Evolutionary conservation across 2,797 vertebrate species (phyloP), one percentile per base, ranked within the genome.

Genomic region (Anomalospiza imberbis): DNA sequence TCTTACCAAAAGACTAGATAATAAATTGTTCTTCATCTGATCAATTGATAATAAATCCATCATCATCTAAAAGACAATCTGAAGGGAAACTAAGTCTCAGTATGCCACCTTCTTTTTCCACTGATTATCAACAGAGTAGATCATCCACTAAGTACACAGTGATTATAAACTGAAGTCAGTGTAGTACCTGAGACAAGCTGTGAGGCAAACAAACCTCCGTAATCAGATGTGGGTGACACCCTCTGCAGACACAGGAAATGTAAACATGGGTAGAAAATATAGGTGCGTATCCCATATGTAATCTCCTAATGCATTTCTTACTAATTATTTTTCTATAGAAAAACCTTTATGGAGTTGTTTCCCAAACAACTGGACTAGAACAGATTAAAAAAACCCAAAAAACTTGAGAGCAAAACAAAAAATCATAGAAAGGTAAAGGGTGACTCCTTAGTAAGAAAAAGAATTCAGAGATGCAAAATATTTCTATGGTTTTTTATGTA

Each of bases 401-500:
- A 4, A 6, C 26, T 60, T 45, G 7, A 81, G 36, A 88, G 21
- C 34, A 91, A 85, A 85, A 1, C 19, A 85, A 82, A 62, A 84
- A 45, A 28, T 85, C 42, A 54, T 40, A n/a, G 57, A 67, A 13
- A 85, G 20, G 22, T 17, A 54, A 58, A 79, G 6, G 5, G 12
- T n/a, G 17, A 61, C 17, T 57, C 25, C 47, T 45, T 57, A 38
- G 7, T 16, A 72, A 58, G 40, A 42, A 86, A 83, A 79, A 24
- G 0, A 47, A 50, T 67, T 81, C 36, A 25, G 7, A 76, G 17
- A 32, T 16, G 18, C 11, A 81, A 81, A 93, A 72, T 9, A 53
- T 65, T 78, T 66, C 12, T 48, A 1, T 19, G 0, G 0, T 13
- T 80, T 44, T 67, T 81, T 36, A 51, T 0, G 1, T 58, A 63